phyloP scores from a whole-genome alignment of 2,797 vertebrate genomes.

The Fundulus diaphanus region DNA sequence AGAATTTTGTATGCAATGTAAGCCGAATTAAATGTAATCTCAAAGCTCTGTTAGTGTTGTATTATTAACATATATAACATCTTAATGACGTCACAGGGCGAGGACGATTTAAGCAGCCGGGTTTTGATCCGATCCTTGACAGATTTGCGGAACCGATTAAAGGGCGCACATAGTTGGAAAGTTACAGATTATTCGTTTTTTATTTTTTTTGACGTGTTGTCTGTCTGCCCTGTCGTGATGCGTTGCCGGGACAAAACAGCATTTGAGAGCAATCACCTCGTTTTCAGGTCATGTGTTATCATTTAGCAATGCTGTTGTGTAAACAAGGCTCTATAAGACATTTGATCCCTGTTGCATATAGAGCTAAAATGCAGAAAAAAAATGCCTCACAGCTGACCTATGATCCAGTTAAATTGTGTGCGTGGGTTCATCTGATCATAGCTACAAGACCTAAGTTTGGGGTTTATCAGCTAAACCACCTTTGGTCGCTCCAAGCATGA shows the following conservation, averaged over 20 bases:
- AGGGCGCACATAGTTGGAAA: constrained; percentile 14
- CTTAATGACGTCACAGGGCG: not conserved
- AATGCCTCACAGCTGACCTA: constrained; percentile 47
- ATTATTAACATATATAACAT: rapidly evolving
- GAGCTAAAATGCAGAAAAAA: not conserved
- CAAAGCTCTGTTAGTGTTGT: rapidly evolving
- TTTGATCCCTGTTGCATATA: not conserved
- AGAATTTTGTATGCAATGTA: rapidly evolving
- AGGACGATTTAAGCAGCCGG: not conserved
- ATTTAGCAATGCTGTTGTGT: not conserved
- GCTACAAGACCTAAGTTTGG: constrained; percentile 12
- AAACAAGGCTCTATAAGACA: not conserved
- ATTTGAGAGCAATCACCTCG: not conserved
- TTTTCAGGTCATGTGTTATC: not conserved
- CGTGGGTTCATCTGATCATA: constrained; percentile 13
- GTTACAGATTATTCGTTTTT: too few relatives aligned
- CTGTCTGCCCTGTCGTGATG: constrained; percentile 11
- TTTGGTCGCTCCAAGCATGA: constrained; percentile 39
- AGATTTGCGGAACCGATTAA: constrained; percentile 2
- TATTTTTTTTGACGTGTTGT: constrained; percentile 22
- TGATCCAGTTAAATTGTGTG: constrained; percentile 32
- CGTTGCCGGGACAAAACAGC: constrained; percentile 5
- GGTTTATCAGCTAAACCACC: constrained; percentile 56
- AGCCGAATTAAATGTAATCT: not conserved
- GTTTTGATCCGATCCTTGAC: not conserved